phyloP scores from a whole-genome alignment of 1,140 invertebrate genomes.

The Cydia fagiglandana region DNA sequence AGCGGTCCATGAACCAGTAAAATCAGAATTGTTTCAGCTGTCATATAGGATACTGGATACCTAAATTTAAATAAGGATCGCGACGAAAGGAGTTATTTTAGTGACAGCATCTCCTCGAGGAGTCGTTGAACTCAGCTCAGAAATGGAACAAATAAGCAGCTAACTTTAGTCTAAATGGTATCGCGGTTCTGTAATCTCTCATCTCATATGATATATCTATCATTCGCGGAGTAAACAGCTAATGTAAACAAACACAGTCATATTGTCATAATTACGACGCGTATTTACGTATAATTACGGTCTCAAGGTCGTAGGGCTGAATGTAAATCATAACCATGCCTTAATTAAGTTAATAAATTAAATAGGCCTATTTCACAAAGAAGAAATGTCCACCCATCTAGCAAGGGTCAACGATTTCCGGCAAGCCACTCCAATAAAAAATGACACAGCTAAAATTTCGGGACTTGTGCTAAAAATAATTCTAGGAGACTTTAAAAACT shows the following conservation, averaged over 20 bases:
- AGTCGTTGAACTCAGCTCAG: constrained; percentile 47
- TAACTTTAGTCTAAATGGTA: constrained; percentile 18
- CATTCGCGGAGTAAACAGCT: background rate
- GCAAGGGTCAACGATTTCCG: constrained; percentile 15
- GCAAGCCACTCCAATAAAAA: background rate
- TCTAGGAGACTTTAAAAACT: background rate
- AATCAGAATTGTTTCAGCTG: constrained; percentile 13
- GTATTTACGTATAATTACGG: background rate
- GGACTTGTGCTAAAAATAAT: background rate
- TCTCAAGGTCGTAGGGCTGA: background rate
- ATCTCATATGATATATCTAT: background rate
- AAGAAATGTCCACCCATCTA: background rate
- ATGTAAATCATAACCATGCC: background rate
- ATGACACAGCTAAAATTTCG: background rate
- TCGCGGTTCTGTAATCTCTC: constrained; percentile 4
- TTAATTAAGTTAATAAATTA: background rate
- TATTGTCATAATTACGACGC: background rate
- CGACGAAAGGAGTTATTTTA: constrained; percentile 49
- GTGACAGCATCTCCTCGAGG: constrained; percentile 47
- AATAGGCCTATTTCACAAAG: background rate
- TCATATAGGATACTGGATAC: constrained; percentile 24
- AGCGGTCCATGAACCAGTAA: background rate
- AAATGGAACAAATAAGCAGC: constrained; percentile 21
- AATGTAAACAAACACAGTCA: constrained; percentile 15
- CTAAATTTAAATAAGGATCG: constrained; percentile 33